Base-by-base conservation (phyloP, 35 echinoderm and acorn worm genomes). In the Eucidaris tribuloides region DNA sequence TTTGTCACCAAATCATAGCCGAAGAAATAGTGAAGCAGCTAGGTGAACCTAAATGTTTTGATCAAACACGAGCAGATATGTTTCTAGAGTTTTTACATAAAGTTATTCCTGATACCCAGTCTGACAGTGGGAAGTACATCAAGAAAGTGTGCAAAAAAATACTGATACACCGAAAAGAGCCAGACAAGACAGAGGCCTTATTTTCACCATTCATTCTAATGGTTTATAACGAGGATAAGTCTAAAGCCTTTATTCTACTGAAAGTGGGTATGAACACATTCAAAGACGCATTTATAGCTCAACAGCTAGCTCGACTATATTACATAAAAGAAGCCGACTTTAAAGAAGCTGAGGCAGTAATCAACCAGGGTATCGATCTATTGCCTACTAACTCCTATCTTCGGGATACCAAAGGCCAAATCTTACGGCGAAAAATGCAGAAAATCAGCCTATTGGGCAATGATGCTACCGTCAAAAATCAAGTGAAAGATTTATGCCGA, bases 131-230 rank as follows among this genome's bases (percentile, higher is more conserved):
- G 61, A 52, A 65, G 22, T 76, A 86, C 40, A 78, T 92, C 41
- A 32, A 43, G 63, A 39, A 32, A 65, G 24, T 35, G 20, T 74
- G 63, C 20, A 43, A 58, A 71, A 65, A 85, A 74, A 36, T 85
- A 27, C 37, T 85, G 60, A 58, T 85, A 31, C 71, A 46, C 28
- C 46, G 82, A 56, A 76, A 76, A 25, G 43, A 54, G 19, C 52
- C 23, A 38, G 39, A 65, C 34, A 24, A 65, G 48, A 46, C 13
- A 19, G 78, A 82, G 19, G 22, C 40, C 9, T 31, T n/a, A 7
- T 92, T 92, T 86, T 83, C 89, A 2, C 57, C 33, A 7, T 78
- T 92, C 28, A 92, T 92, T 36, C 59, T 81, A 42, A 52, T 31
- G 3, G 36, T 86, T 4, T 65, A 37, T 52, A 30, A 7, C 7